Percentiles rank a stretch among this genome's conserved stretches.
phyloP scores from a whole-genome alignment of 2,888 invertebrate species.

The Eilema caniola region DNA sequence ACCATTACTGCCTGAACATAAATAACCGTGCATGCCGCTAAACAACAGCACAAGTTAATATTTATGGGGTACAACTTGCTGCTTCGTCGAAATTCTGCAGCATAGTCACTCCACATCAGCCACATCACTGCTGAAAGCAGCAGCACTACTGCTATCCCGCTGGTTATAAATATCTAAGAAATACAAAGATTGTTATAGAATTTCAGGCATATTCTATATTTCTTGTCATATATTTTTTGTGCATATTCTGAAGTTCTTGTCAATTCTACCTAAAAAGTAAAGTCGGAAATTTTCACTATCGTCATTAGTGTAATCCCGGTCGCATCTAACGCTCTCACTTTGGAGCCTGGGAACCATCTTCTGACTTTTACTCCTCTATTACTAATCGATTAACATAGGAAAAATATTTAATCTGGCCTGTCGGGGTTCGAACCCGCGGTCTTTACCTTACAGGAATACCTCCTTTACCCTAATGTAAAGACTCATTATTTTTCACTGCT shows the following conservation, averaged over 20 bases:
- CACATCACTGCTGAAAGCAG: conserved; percentile 71
- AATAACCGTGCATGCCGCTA: conserved; percentile 87
- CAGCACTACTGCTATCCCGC: conserved; percentile 69
- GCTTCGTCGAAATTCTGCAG: conserved; percentile 73
- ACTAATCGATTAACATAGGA: too few relatives aligned
- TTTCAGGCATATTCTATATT: not conserved
- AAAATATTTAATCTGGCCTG: too few relatives aligned
- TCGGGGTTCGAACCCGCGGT: too few relatives aligned
- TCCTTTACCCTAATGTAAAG: too few relatives aligned
- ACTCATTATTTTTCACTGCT: too few relatives aligned
- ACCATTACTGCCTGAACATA: conserved; percentile 90
- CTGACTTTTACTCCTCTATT: too few relatives aligned
- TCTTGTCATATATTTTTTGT: not conserved
- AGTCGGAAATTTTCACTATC: not conserved
- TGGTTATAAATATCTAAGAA: conserved; percentile 75
- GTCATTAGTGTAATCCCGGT: too few relatives aligned
- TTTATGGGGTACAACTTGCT: conserved; percentile 87
- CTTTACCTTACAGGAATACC: too few relatives aligned
- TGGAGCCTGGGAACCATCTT: too few relatives aligned
- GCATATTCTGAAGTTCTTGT: not conserved
- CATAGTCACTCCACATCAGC: conserved; percentile 76
- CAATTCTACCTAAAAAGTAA: not conserved
- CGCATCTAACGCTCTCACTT: too few relatives aligned
- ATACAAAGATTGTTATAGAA: too few relatives aligned
- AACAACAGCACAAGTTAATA: conserved; percentile 88